Base-by-base conservation (phyloP, 1,140 invertebrate species). In the Eufriesea mexicana region DNA sequence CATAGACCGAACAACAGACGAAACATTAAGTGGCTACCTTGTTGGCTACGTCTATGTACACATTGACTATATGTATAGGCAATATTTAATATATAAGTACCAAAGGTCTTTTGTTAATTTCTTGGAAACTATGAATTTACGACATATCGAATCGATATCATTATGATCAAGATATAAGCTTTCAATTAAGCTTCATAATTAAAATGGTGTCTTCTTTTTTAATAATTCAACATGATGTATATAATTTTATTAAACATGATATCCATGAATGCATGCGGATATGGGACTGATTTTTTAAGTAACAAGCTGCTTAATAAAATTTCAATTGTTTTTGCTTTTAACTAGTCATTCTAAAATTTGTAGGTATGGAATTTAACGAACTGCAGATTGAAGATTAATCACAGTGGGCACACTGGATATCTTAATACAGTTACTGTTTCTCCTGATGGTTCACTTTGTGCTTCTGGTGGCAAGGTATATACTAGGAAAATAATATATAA, bases 321-420 rank as follows among this genome's bases (percentile, higher is more conserved):
- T 51, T 54, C 20, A 42, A 6, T 9, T 49, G 42, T 8, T 28
- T 14, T 55, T 35, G 4, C 4, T 73, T 55, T 25, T 66, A 79
- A 28, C 55, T 62, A 67, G 9, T 67, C 25, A 45, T 45, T 25
- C 0, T 49, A 84, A 83, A 66, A 68, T 86, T 90, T 89, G 94
- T 83, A 98, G 98, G 98, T 99, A 78, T 99, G 99, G 99, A 99
- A 99, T 94, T 96, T 99, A 94, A 98, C 99, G 64, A 99, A 99
- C 95, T 99, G 99, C 95, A 98, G 98, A 92, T 95, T 99, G 90
- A 99, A 99, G 96, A 99, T 99, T 92, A 99, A 99, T 94, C 99
- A 99, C 93, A 96, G 97, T 93, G 99, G 99, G 72, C 99, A 99
- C 94, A 97, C 96, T 92, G 99, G 99, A 28, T 99, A 99, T 94